Percentiles rank a stretch among this genome's conserved stretches.
Conservation (phyloP, 2,888 invertebrate genomes). For the Tribolium freemani region DNA sequence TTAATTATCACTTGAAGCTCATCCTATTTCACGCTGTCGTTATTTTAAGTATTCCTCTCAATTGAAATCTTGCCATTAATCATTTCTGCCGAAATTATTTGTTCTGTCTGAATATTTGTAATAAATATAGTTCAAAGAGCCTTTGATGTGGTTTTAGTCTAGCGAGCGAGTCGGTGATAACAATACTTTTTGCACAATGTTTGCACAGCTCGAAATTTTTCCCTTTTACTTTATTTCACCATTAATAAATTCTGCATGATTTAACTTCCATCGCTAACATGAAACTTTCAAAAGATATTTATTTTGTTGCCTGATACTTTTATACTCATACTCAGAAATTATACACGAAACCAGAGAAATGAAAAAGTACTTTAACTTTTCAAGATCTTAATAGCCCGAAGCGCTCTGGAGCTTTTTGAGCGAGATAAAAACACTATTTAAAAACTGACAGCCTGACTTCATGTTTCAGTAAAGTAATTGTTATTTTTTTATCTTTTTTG, state of each 20-base stretch:
- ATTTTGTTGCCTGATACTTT: slow-evolving; percentile 23
- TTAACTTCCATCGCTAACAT: slow-evolving; percentile 18
- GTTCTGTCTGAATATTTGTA: slow-evolving; percentile 35
- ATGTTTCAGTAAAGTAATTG: slow-evolving; percentile 45
- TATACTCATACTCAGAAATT: slow-evolving; percentile 23
- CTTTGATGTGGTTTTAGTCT: slow-evolving; percentile 31
- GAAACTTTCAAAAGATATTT: slow-evolving; percentile 26
- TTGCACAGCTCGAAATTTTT: slow-evolving; percentile 17
- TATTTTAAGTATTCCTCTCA: slow-evolving; percentile 40
- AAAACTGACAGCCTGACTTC: slow-evolving; percentile 45
- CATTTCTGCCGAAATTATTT: slow-evolving; percentile 37
- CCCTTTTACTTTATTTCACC: slow-evolving; percentile 21
- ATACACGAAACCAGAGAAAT: slow-evolving; percentile 44
- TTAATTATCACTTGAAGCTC: slow-evolving; percentile 41
- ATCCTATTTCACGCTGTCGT: slow-evolving; percentile 40
- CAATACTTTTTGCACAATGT: slow-evolving; percentile 26
- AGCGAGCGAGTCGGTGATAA: neutral
- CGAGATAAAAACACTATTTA: slow-evolving; percentile 46
- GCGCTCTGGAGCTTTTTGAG: slow-evolving; percentile 41
- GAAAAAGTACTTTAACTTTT: slow-evolving; percentile 49
- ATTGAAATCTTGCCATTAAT: slow-evolving; percentile 41
- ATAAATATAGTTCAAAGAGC: slow-evolving; percentile 25
- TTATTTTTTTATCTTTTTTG: slow-evolving; percentile 40
- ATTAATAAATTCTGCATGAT: slow-evolving; percentile 35
- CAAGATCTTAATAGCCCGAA: slow-evolving; percentile 49